A percentile compares a stretch with the other conserved stretches of the same genome.
Conservation (phyloP, 1,140 invertebrate genomes). For the Drosophila teissieri region DNA sequence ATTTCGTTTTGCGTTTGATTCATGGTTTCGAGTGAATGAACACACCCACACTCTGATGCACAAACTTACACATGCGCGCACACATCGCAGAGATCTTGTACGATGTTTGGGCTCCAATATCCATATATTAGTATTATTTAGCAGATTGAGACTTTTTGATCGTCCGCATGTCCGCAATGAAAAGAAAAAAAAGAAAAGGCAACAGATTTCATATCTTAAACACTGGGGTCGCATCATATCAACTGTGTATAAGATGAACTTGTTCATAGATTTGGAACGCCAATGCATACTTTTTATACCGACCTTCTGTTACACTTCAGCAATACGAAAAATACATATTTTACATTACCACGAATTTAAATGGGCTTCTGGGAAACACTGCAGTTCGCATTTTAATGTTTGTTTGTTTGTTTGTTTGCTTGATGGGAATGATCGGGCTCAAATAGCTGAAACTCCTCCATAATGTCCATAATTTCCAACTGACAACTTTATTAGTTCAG, state of each 20-base stretch:
- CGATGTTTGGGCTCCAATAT: background rate
- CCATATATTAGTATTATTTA: background rate
- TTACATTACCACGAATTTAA: too few relatives aligned
- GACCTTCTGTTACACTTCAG: too few relatives aligned
- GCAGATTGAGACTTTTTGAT: too few relatives aligned
- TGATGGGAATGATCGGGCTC: conserved; percentile 1
- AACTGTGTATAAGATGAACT: too few relatives aligned
- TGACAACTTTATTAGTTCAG: background rate
- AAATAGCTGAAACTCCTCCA: background rate
- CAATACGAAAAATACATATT: too few relatives aligned
- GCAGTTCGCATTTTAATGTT: background rate
- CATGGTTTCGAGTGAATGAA: conserved; percentile 32
- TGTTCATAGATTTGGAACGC: too few relatives aligned
- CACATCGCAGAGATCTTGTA: background rate
- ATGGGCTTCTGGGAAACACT: too few relatives aligned
- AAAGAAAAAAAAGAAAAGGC: too few relatives aligned
- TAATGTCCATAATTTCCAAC: too few relatives aligned
- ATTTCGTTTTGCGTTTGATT: conserved; percentile 43
- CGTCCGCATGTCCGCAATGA: conserved; percentile 5
- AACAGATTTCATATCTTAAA: too few relatives aligned
- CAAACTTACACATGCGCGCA: conserved; percentile 8
- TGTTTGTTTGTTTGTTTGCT: background rate
- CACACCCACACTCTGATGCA: conserved; percentile 17
- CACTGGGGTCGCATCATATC: too few relatives aligned
- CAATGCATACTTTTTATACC: too few relatives aligned